Evolutionary conservation across 2,797 vertebrate species (phyloP).

Genomic region (Tenualosa ilisha): DNA sequence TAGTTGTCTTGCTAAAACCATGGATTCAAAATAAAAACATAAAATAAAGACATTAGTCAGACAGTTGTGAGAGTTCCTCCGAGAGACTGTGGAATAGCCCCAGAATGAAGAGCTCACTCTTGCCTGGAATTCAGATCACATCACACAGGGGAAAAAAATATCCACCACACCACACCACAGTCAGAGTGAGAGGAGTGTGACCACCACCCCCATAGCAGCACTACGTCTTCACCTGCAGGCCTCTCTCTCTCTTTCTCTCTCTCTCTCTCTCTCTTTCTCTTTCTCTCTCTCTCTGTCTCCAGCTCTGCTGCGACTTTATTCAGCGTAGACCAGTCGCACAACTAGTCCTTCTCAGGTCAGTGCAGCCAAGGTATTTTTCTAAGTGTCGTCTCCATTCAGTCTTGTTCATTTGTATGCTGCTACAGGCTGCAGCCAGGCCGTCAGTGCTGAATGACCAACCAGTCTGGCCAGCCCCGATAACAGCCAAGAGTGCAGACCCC

Average conservation of each 20-base stretch:
- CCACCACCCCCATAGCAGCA: not conserved
- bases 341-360: conserved; percentile 45
- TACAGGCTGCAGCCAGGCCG: conserved; percentile 62
- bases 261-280: not conserved
- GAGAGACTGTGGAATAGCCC: conserved; percentile 3
- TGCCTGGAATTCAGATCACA: conserved; percentile 18
- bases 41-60: not conserved
- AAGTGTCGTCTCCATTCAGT: conserved; percentile 74
- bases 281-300: conserved; percentile 6
- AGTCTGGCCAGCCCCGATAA: conserved; percentile 24
- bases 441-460: conserved; percentile 69
- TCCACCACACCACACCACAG: not conserved
- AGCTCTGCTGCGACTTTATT: conserved; percentile 11
- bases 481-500: conserved; percentile 16
- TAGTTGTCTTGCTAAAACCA: not conserved
- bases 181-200: conserved; percentile 1
- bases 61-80: not conserved
- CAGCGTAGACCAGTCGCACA: conserved; percentile 42
- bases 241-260: not conserved
- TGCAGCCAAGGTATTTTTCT: conserved; percentile 66
- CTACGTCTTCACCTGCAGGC: not conserved
- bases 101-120: conserved; percentile 23
- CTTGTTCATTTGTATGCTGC: conserved; percentile 74
- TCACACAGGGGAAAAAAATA: not conserved
- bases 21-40: not conserved